These are phyloP conservation scores for Hesperophylax magnus DNA, from an alignment of 1,140 invertebrate genomes.

Conservation along the genomic window DNA sequence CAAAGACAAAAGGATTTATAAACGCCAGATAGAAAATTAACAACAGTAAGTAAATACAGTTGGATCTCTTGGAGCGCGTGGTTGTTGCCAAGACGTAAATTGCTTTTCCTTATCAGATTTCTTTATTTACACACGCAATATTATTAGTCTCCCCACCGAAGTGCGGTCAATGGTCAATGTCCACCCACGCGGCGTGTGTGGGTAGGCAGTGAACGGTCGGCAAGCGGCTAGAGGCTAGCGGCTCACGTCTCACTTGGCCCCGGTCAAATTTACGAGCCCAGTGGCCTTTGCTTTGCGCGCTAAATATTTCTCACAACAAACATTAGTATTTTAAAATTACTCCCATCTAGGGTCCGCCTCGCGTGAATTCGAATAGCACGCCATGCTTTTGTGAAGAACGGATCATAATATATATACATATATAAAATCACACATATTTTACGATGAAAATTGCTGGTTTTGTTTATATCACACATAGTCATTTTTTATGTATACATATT, in stretches of 20 bases:
- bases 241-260: not conserved
- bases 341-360: not conserved
- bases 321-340: not conserved
- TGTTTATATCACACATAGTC: no score
- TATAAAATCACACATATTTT: no score
- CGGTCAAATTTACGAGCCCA: conserved; percentile 21
- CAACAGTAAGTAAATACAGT: not conserved
- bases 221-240: no score
- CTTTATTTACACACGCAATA: conserved; percentile 16
- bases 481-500: no score
- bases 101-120: conserved; percentile 5
- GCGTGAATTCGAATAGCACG: not conserved
- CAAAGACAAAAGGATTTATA: no score
- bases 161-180: not conserved
- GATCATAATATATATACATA: no score
- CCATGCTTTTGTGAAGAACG: not conserved
- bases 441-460: no score
- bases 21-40: no score
- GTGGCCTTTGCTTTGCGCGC: conserved; percentile 7
- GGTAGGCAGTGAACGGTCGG: not conserved
- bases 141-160: not conserved
- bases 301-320: not conserved
- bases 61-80: not conserved
- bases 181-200: conserved; percentile 12
- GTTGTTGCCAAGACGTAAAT: not conserved